A percentile compares a stretch with the other conserved stretches of the same genome.
These are phyloP conservation scores for Epirrita christyi DNA, from an alignment of 2,888 invertebrate genomes.

Conservation along the genomic window DNA sequence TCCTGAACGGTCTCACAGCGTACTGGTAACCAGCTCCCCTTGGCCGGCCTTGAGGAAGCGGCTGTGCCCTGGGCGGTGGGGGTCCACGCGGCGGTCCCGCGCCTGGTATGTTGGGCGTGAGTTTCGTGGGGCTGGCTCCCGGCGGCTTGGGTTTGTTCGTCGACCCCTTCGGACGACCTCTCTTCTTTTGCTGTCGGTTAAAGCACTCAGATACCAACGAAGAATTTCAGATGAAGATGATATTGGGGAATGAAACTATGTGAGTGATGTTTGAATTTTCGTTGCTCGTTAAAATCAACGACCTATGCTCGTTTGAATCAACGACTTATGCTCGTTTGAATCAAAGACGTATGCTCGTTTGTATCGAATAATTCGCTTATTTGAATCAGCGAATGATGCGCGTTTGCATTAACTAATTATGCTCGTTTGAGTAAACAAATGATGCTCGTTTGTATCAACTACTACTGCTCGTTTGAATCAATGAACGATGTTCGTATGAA, in stretches of 20 bases:
- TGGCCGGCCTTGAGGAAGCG: conserved; percentile 55
- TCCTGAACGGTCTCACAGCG: conserved; percentile 74
- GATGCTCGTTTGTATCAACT: too few species aligned
- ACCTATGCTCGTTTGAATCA: too few species aligned
- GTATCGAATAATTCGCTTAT: too few species aligned
- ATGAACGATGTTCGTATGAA: too few species aligned
- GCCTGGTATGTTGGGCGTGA: conserved; percentile 36
- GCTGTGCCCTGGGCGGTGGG: conserved; percentile 42
- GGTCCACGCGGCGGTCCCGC: conserved; percentile 43
- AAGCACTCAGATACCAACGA: conserved; percentile 33
- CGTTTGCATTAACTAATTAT: too few species aligned
- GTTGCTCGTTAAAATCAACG: too few species aligned
- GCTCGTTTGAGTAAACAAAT: too few species aligned
- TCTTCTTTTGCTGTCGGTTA: conserved; percentile 69
- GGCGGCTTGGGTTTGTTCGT: conserved; percentile 77
- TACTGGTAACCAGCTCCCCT: conserved; percentile 74
- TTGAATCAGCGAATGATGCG: too few species aligned
- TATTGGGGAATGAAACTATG: background rate
- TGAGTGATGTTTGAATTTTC: background rate
- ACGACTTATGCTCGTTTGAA: too few species aligned
- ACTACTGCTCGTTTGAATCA: too few species aligned
- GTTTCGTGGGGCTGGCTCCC: conserved; percentile 41
- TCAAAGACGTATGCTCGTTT: too few species aligned
- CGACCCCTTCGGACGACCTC: conserved; percentile 81
- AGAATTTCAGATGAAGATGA: conserved; percentile 13